Base-by-base conservation (phyloP, 1,140 invertebrate species). In the Colletes gigas region DNA sequence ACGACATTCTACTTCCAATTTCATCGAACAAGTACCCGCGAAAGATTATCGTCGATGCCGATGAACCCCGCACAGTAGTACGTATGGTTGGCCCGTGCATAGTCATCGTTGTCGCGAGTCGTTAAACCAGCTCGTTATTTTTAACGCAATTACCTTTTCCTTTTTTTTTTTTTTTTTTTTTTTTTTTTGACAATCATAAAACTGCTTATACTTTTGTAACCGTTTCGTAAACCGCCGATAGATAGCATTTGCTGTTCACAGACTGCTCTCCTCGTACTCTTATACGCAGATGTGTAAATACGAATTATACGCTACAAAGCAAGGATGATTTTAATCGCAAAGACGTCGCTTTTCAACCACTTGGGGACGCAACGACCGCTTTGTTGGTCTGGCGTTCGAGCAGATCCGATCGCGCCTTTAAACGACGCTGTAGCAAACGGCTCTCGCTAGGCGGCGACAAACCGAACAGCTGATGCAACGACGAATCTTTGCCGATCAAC, bases 361-460 rank as follows among this genome's bases (percentile, higher is more conserved):
- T 93, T 67, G 89, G 91, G 57, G 93, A 93, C 14, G 92, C 92
- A 71, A 93, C 90, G 59, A 93, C 87, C n/a, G 92, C 62, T 80
- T 84, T 81, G 54, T 85, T 78, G 67, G 77, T 90, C 17, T 91
- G 91, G 69, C 91, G 89, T 75, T 90, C 87, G 8, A 91, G 82
- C 52, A 92, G 78, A 71, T 89, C 90, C 0, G 93, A 92, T 30
- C 92, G 92, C 21, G 94, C 93, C 83, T 94, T 95, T 85, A 95
- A 91, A 66, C 97, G 96, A 68, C 98, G 95, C 89, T 97, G 97
- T 92, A 98, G 95, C 76, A 98, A 94, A 47, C 95, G 94, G 60
- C 97, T 98, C 92, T 97, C 96, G 85, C 95, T 96, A 12, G 98
- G 97, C 63, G 97, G 97, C 55, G 97, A 98, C 21, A 98, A 94